Evolutionary conservation across 2,113 vertebrate species (phyloP), one percentile per base, ranked within the genome.

Genomic region (Telmatochromis sp.): DNA sequence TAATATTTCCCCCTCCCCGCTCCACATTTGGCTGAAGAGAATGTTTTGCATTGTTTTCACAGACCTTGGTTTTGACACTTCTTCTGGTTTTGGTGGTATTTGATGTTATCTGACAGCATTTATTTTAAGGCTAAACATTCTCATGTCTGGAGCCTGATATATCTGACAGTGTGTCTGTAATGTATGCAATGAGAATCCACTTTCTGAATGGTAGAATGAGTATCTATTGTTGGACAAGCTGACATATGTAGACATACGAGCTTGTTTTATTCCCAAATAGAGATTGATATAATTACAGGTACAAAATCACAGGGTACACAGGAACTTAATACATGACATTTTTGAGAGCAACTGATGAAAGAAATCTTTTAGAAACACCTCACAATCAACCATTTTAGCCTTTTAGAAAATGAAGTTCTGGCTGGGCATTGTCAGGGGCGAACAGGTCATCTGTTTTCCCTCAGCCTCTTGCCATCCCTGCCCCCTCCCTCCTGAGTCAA

Each of bases 1-100:
- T 91, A 93, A 95, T 93, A 88, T n/a, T 35, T 63, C 11, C 57
- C 84, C 51, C 31, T n/a, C 13, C 54, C 35, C 13, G 60, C 54
- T 88, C 86, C 45, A 84, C 78, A 81, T 90, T 88, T 86, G 79
- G 50, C 81, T 68, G 71, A 58, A 79, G 85, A 82, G 81, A 93
- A 86, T 86, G 82, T 90, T 87, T 94, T 68, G 75, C 82, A 93
- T 92, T 91, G 91, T 90, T 94, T 93, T 91, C 55, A 50, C 83
- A 89, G 87, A 28, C 86, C 12, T 88, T 23, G 12, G 42, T 87
- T 93, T 86, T 91, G 84, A 91, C 47, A 81, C 57, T 85, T 90
- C 75, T 75, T 57, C 47, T 85, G 73, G 54, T 86, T 91, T 86
- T 55, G 21, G 26, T 90, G 81, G 55, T 82, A 89, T 89, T 81